Percentiles rank a stretch among this genome's conserved stretches.
Conservation (phyloP, 1,140 invertebrate species). For the Drosophila mojavensis region DNA sequence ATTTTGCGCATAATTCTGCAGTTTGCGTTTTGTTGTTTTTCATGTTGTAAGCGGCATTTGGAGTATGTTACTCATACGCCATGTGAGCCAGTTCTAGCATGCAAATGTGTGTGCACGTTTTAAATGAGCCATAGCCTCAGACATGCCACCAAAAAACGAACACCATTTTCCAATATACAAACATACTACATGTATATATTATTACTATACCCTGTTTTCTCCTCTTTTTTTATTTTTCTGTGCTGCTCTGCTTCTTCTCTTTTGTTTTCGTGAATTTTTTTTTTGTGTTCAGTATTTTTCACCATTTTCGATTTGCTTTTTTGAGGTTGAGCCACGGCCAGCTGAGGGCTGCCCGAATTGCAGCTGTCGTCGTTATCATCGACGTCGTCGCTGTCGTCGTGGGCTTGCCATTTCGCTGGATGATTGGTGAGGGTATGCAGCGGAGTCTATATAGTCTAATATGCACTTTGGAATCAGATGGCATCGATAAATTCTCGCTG, state of each 20-base stretch:
- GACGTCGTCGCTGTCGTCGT: slow-evolving; percentile 9
- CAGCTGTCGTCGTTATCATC: slow-evolving; percentile 57
- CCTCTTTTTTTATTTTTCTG: too few species aligned
- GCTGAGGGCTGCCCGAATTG: slow-evolving; percentile 31
- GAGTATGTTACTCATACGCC: slow-evolving; percentile 81
- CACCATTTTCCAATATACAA: slow-evolving; percentile 15
- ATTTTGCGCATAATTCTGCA: slow-evolving; percentile 79
- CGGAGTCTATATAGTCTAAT: slow-evolving; percentile 3
- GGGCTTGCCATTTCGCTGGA: slow-evolving; percentile 24
- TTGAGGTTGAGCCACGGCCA: slow-evolving; percentile 28
- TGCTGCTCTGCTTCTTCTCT: neutral
- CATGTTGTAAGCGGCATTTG: slow-evolving; percentile 56
- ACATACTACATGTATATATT: neutral
- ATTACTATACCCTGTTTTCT: neutral
- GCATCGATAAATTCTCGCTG: neutral
- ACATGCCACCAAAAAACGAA: slow-evolving; percentile 44
- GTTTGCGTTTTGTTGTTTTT: slow-evolving; percentile 48
- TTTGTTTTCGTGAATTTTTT: slow-evolving; percentile 33
- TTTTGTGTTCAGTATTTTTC: slow-evolving; percentile 61
- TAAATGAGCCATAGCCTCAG: slow-evolving; percentile 72
- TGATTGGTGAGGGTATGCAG: slow-evolving; percentile 4
- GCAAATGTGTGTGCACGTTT: slow-evolving; percentile 61
- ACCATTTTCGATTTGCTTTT: slow-evolving; percentile 70
- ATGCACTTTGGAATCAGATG: slow-evolving; percentile 8
- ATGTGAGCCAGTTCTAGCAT: slow-evolving; percentile 39